Evolutionary conservation across 2,113 vertebrate species (phyloP).

Genomic region (Seriola dumerili): DNA sequence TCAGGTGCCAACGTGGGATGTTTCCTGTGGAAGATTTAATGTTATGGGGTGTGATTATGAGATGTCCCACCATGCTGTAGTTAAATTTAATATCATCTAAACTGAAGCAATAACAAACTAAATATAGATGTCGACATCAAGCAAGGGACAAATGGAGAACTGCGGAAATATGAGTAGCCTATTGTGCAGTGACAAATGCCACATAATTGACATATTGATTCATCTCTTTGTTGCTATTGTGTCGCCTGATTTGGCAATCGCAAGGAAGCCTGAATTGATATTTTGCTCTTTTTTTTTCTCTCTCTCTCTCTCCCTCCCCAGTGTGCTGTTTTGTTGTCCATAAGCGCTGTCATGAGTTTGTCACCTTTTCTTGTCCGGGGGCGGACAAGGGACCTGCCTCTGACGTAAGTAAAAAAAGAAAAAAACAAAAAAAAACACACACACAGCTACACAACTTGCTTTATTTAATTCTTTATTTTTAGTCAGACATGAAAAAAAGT

Average conservation of each 20-base stretch:
- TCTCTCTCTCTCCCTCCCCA: slow-evolving; percentile 36
- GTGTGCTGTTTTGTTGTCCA: slow-evolving; percentile 86
- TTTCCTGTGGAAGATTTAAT: slow-evolving; percentile 55
- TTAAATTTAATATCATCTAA: slow-evolving; percentile 22
- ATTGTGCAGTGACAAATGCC: slow-evolving; percentile 41
- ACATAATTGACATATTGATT: slow-evolving; percentile 52
- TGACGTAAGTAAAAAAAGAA: slow-evolving; percentile 76
- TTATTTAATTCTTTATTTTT: background rate
- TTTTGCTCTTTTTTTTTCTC: background rate
- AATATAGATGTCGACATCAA: slow-evolving; percentile 31
- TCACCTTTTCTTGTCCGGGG: slow-evolving; percentile 85
- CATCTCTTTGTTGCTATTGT: slow-evolving; percentile 31
- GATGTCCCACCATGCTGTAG: slow-evolving; percentile 16
- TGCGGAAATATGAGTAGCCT: slow-evolving; percentile 19
- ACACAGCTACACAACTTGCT: background rate
- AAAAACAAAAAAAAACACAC: slow-evolving; percentile 6
- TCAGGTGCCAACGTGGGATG: slow-evolving; percentile 31
- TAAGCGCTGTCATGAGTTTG: slow-evolving; percentile 87
- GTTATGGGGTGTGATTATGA: slow-evolving; percentile 14
- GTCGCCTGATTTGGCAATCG: slow-evolving; percentile 5
- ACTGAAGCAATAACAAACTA: slow-evolving; percentile 26
- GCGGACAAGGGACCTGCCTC: slow-evolving; percentile 85
- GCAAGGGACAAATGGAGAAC: slow-evolving; percentile 22
- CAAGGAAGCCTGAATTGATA: slow-evolving; percentile 9
- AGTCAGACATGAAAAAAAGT: background rate